A percentile compares a stretch with the other conserved stretches of the same genome.
Conservation (phyloP, 2,797 vertebrate genomes). For the Bradypodion ventrale region DNA sequence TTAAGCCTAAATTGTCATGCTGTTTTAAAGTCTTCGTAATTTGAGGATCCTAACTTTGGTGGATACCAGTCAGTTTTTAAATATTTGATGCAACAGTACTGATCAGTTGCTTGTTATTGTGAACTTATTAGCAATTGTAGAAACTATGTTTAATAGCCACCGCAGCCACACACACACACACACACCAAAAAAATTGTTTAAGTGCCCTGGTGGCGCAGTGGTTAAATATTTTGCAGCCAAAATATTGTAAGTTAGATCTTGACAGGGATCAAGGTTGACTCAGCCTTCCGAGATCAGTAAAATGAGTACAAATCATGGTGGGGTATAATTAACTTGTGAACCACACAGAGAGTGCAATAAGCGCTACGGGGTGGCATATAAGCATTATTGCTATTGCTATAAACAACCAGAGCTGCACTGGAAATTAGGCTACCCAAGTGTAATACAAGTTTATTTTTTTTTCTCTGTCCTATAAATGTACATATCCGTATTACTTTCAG, state of each 20-base stretch:
- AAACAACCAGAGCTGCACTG: neutral
- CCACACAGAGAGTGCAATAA: no score
- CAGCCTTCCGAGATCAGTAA: no score
- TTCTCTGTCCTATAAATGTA: neutral
- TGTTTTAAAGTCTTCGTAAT: neutral
- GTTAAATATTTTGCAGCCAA: no score
- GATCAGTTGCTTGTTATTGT: conserved; percentile 26
- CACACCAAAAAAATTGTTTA: no score
- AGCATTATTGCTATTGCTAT: neutral
- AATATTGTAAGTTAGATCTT: no score
- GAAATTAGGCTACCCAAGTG: neutral
- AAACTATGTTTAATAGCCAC: neutral
- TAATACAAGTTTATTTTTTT: neutral
- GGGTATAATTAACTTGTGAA: no score
- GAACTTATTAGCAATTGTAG: neutral
- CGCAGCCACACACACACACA: no score
- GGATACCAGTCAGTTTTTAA: neutral
- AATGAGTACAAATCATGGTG: no score
- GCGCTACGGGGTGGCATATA: no score
- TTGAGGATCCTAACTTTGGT: neutral
- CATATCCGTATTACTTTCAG: neutral
- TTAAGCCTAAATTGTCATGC: neutral
- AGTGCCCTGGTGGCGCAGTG: no score
- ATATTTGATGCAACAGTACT: neutral
- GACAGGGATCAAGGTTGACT: no score